Evolutionary conservation across 2,888 invertebrate genomes (phyloP).

Genomic region (Aporophyla lueneburgensis): DNA sequence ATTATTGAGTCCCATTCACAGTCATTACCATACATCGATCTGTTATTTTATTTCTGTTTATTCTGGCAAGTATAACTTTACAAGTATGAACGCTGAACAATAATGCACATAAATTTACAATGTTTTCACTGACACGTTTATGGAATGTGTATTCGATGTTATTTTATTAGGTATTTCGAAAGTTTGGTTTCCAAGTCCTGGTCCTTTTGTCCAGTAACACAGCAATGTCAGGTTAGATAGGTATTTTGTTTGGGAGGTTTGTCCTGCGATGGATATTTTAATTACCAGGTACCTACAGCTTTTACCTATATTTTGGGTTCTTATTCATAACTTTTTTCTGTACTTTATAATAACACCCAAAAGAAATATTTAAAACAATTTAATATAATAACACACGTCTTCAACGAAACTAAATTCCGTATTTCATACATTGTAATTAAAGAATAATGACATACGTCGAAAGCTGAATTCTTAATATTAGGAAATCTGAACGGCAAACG

Average conservation of each 20-base stretch:
- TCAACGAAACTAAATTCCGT: slow-evolving; percentile 40
- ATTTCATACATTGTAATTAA: slow-evolving; percentile 60
- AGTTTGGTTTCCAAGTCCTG: neutral
- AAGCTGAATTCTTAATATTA: slow-evolving; percentile 64
- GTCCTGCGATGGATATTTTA: neutral
- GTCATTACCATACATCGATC: slow-evolving; percentile 27
- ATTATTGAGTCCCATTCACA: slow-evolving; percentile 23
- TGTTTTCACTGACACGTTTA: slow-evolving; percentile 11
- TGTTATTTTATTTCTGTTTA: slow-evolving; percentile 52
- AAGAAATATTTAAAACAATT: slow-evolving; percentile 35
- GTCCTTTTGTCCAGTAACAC: neutral
- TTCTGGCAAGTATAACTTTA: slow-evolving; percentile 33
- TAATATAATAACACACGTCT: slow-evolving; percentile 47
- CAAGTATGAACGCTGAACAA: slow-evolving; percentile 23
- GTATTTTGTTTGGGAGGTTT: neutral
- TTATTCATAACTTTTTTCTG: neutral
- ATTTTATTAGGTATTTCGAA: neutral
- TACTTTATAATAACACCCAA: slow-evolving; percentile 9
- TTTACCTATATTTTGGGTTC: neutral
- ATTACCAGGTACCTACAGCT: neutral
- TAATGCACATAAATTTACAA: slow-evolving; percentile 2
- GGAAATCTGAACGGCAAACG: slow-evolving; percentile 71
- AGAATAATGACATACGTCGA: slow-evolving; percentile 69
- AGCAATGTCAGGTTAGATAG: neutral
- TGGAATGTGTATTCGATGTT: neutral